Evolutionary conservation across 2,888 invertebrate species (phyloP), one percentile per base, ranked within the genome.

Genomic region (Amphipoea lucens): DNA sequence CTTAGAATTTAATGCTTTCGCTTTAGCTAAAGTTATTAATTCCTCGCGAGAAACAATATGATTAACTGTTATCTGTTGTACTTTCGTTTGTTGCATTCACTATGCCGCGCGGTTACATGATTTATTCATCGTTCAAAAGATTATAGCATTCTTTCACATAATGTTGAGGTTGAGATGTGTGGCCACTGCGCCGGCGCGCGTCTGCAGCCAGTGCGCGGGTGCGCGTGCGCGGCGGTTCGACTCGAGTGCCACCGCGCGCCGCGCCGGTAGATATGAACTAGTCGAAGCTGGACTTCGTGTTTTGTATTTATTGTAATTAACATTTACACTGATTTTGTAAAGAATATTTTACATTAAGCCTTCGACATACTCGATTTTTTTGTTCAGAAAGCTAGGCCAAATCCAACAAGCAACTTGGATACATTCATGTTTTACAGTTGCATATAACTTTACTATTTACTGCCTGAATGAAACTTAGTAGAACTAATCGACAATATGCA

Each of bases 1-100:
- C 79, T 78, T 76, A 70, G 78, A 81, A 78, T 67, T 85, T 5
- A 40, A 67, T 76, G 78, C 89, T 89, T 87, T 90, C 83, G 82
- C 83, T 89, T 88, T 79, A 80, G 77, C 72, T 78, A 69, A 76
- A 85, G 82, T 79, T 82, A 77, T 72, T 78, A 65, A 73, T 84
- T 82, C 72, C 68, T 76, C 77, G 81, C 73, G 81, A 78, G 78
- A 81, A 82, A 82, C 75, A 81, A 78, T 83, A 87, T 84, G 83
- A 83, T 76, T 81, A 82, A 79, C 72, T 87, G 80, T 87, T 89
- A 85, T 89, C 83, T 90, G 81, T 87, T 81, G 89, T 88, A 91
- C 92, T 93, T 92, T 93, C 92, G 90, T 92, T 92, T 89, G 91
- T 89, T 91, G 91, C 93, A 90, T 90, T 93, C 90, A 91, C 88